phyloP scores from a whole-genome alignment of 2,888 invertebrate genomes.

The Clitarchus hookeri region DNA sequence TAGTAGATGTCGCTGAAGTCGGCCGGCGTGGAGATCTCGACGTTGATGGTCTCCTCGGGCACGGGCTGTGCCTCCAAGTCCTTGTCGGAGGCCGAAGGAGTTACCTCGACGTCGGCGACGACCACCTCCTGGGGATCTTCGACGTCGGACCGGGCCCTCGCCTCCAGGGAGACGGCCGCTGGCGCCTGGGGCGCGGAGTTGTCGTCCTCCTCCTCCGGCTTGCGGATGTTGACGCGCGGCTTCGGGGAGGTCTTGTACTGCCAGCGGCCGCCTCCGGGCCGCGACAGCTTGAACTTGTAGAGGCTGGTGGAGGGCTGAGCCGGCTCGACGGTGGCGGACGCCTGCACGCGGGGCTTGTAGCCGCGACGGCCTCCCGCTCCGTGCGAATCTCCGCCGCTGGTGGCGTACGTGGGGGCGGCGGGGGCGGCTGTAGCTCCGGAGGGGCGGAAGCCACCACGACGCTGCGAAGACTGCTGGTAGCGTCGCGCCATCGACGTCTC shows the following conservation, averaged over 20 bases:
- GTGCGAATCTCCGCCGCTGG: constrained; percentile 37
- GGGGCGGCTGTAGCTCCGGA: constrained; percentile 47
- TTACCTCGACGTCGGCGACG: constrained; percentile 63
- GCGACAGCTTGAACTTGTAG: constrained; percentile 80
- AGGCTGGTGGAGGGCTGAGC: constrained; percentile 61
- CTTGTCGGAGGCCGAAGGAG: constrained; percentile 45
- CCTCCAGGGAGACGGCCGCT: constrained; percentile 18
- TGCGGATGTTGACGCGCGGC: constrained; percentile 75
- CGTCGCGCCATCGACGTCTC: constrained; percentile 55
- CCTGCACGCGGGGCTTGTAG: constrained; percentile 64
- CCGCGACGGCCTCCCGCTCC: constrained; percentile 57
- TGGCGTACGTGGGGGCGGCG: constrained; percentile 46
- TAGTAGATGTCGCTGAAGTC: constrained; percentile 85
- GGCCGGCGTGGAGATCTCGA: constrained; percentile 86
- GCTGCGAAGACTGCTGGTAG: constrained; percentile 44
- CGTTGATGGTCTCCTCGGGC: constrained; percentile 78
- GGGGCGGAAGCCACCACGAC: constrained; percentile 52
- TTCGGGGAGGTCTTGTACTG: constrained; percentile 89
- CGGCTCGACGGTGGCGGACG: constrained; percentile 51
- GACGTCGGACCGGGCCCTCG: constrained; percentile 40
- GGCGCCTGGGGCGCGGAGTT: constrained; percentile 38
- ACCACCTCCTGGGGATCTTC: constrained; percentile 56
- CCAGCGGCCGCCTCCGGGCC: constrained; percentile 75
- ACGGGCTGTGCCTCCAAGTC: constrained; percentile 50
- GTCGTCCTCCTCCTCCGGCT: constrained; percentile 40